Base-by-base conservation (phyloP, 2,113 vertebrate species). In the Bufo bufo region DNA sequence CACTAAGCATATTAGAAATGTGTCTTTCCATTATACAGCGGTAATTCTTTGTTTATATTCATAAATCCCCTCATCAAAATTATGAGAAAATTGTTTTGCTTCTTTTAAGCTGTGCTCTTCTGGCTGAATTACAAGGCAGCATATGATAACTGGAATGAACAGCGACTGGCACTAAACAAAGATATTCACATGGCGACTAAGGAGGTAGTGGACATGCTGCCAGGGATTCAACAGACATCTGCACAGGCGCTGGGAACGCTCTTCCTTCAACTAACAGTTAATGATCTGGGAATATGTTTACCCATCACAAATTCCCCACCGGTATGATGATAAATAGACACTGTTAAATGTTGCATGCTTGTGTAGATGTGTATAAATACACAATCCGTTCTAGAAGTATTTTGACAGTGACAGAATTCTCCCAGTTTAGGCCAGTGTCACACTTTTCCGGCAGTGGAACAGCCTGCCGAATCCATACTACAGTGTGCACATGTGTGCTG, bases 61-160 rank as follows among this genome's bases (percentile, higher is more conserved):
- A 33, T 33, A 33, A 33, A 33, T 33, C 33, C 33, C 33, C 33
- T 1, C 33, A 33, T 33, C 33, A 33, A 33, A 33, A 49, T 2
- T 11, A 0, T 43, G 19, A 83, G 4, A 7, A 13, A 1, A 3
- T 17, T 66, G 3, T 52, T 52, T 50, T 82, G 11, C 45, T 50
- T 52, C 4, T 66, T 83, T 50, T 89, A 93, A 99, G 98, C 98
- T 91, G 98, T 99, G 59, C 96, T 99, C 0, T 99, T 99, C 91
- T 99, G 98, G 98, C 95, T 99, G 90, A 99, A 99, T 93, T 99
- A 99, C 93, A 99, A 99, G 88, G 98, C 98, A 13, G 98, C 98
- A 0, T 99, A 99, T 77, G 98, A 99, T 92, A 99, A 99, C 91
- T 99, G 98, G 98, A 99, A 99, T 56, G 98, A 99, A 87, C 98